These are phyloP conservation scores for Cyclophora punctaria DNA, from an alignment of 2,888 invertebrate species.

Conservation along the genomic window DNA sequence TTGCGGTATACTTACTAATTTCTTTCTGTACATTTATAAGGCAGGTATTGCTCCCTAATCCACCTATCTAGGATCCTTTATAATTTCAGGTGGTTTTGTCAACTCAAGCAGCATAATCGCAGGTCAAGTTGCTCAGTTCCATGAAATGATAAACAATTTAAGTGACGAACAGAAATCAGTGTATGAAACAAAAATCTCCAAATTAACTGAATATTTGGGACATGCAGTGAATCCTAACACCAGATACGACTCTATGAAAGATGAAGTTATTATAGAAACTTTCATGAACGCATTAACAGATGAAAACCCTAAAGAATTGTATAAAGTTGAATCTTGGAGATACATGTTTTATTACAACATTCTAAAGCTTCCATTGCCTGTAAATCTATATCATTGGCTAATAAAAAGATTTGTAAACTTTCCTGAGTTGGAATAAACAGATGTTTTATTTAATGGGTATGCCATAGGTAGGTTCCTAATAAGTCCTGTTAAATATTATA, in stretches of 20 bases:
- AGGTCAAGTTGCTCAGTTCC: slow-evolving; percentile 75
- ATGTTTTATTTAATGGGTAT: background rate
- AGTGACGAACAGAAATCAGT: slow-evolving; percentile 76
- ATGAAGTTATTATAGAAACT: slow-evolving; percentile 74
- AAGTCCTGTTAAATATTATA: no score
- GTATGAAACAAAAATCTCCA: slow-evolving; percentile 80
- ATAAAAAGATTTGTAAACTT: slow-evolving; percentile 78
- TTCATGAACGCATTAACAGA: slow-evolving; percentile 79
- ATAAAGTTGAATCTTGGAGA: slow-evolving; percentile 81
- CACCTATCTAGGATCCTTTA: no score
- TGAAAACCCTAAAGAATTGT: slow-evolving; percentile 74
- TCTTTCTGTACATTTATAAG: background rate
- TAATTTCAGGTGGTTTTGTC: slow-evolving; percentile 79
- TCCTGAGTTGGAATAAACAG: slow-evolving; percentile 53
- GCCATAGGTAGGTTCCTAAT: background rate
- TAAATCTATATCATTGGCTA: slow-evolving; percentile 73
- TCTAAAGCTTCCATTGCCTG: slow-evolving; percentile 76
- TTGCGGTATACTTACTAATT: background rate
- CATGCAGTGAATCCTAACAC: slow-evolving; percentile 49
- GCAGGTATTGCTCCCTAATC: no score
- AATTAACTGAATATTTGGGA: slow-evolving; percentile 76
- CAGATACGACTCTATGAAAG: slow-evolving; percentile 62
- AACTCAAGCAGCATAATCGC: slow-evolving; percentile 80
- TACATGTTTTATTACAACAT: slow-evolving; percentile 79
- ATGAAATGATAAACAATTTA: slow-evolving; percentile 79